Conservation (phyloP, 2,888 invertebrate genomes). For the Coremacera marginata region DNA sequence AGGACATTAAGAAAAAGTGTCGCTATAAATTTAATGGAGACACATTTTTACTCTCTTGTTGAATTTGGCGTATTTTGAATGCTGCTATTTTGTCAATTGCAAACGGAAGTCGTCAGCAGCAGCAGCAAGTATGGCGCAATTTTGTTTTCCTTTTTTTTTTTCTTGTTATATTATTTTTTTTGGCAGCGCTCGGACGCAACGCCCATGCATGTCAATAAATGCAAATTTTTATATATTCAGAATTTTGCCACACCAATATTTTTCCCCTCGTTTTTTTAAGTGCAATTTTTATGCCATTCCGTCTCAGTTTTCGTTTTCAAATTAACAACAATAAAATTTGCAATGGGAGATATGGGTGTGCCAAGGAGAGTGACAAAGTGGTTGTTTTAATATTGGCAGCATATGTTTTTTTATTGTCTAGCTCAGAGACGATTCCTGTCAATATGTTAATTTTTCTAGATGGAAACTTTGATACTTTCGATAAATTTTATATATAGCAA, state of each 20-base stretch:
- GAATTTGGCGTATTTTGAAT: background rate
- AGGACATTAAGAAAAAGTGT: slow-evolving; percentile 53
- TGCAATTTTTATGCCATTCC: background rate
- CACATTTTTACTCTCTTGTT: slow-evolving; percentile 31
- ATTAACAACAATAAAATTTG: slow-evolving; percentile 65
- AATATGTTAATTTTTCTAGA: background rate
- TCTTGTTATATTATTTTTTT: no score
- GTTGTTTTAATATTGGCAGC: background rate
- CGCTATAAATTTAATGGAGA: slow-evolving; percentile 63
- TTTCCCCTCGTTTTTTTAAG: background rate
- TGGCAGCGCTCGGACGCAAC: background rate
- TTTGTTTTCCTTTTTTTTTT: background rate
- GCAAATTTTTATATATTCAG: slow-evolving; percentile 26
- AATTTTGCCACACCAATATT: background rate
- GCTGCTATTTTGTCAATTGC: slow-evolving; percentile 41
- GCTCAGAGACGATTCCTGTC: background rate
- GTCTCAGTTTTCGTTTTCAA: slow-evolving; percentile 41
- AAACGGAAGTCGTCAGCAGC: slow-evolving; percentile 34
- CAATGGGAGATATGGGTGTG: background rate
- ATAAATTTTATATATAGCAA: no score
- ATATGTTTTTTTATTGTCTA: background rate
- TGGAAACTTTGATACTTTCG: no score
- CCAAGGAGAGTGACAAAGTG: background rate
- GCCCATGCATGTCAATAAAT: background rate
- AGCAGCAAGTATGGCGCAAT: background rate